These are phyloP conservation scores for Pampus argenteus DNA, from an alignment of 2,797 vertebrate genomes.

Conservation along the genomic window DNA sequence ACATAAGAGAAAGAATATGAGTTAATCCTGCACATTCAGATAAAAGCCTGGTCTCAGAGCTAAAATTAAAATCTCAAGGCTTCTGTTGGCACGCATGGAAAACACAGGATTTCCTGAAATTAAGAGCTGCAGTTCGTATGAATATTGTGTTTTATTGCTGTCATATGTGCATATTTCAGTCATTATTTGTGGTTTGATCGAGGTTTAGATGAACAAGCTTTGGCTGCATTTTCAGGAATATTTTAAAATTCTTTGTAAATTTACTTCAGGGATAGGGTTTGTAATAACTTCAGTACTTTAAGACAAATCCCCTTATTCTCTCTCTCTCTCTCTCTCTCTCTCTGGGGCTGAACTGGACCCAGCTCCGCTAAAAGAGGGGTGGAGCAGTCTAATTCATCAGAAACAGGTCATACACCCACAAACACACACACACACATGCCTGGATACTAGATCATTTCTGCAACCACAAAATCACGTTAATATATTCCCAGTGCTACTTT, in stretches of 20 bases:
- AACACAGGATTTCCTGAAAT: background rate
- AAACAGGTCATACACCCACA: constrained; percentile 73
- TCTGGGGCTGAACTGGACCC: constrained; percentile 51
- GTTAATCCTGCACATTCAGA: background rate
- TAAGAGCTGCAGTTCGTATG: too few species aligned
- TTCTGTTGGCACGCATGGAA: background rate
- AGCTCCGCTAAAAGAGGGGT: constrained; percentile 67
- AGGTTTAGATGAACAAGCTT: background rate
- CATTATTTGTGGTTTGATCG: background rate
- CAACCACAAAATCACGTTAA: constrained; percentile 97
- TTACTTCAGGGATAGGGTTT: constrained; percentile 1
- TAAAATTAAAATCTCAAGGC: background rate
- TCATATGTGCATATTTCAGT: background rate
- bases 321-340: constrained; percentile 23
- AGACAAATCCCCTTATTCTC: constrained; percentile 35
- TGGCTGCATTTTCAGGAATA: constrained; percentile 12
- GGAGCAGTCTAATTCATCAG: constrained; percentile 82
- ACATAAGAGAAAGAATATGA: constrained; percentile 15
- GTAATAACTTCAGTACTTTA: constrained; percentile 15
- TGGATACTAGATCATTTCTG: constrained; percentile 89
- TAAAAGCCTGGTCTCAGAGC: background rate
- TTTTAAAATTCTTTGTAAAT: constrained; percentile 13
- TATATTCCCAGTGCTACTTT: constrained; percentile 99
- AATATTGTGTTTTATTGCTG: background rate
- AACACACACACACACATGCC: constrained; percentile 39